phyloP scores from a whole-genome alignment of 2,797 vertebrate species.

The Mastacembelus armatus region DNA sequence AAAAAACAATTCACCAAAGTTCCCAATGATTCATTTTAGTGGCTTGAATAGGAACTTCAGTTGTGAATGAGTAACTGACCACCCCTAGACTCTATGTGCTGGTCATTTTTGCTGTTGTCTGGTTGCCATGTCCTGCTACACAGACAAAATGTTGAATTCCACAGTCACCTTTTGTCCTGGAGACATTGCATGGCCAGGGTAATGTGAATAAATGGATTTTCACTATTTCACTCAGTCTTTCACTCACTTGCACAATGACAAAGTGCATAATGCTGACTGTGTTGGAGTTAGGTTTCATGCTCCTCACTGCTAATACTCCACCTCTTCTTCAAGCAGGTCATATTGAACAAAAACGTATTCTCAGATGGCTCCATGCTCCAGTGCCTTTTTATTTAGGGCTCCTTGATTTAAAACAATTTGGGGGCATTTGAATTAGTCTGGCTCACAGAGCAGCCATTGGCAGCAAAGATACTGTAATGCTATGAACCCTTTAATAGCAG shows the following conservation, averaged over 20 bases:
- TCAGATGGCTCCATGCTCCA: conserved; percentile 35
- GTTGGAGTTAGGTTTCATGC: too few relatives aligned
- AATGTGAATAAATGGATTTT: background rate
- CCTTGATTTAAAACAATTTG: conserved; percentile 57
- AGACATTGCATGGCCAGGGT: background rate
- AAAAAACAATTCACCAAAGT: background rate
- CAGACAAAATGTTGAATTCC: background rate
- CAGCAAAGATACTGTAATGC: conserved; percentile 45
- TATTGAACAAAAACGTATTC: conserved; percentile 25
- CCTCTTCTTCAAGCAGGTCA: too few relatives aligned
- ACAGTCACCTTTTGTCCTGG: background rate
- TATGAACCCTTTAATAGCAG: conserved; percentile 40
- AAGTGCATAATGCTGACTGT: background rate
- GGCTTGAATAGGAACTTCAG: conserved; percentile 2
- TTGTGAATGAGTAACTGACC: conserved; percentile 27
- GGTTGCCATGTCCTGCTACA: background rate
- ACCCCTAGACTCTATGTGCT: conserved; percentile 4
- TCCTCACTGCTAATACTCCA: too few relatives aligned
- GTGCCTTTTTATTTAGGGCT: conserved; percentile 56
- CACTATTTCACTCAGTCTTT: background rate
- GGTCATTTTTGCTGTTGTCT: conserved; percentile 2
- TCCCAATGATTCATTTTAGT: background rate
- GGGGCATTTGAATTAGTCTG: conserved; percentile 39
- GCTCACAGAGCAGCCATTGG: conserved; percentile 34
- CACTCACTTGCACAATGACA: too few relatives aligned